A percentile compares a stretch with the other conserved stretches of the same genome.
Evolutionary conservation across 2,113 vertebrate genomes (phyloP).

Genomic region (Oryzias woworae): DNA sequence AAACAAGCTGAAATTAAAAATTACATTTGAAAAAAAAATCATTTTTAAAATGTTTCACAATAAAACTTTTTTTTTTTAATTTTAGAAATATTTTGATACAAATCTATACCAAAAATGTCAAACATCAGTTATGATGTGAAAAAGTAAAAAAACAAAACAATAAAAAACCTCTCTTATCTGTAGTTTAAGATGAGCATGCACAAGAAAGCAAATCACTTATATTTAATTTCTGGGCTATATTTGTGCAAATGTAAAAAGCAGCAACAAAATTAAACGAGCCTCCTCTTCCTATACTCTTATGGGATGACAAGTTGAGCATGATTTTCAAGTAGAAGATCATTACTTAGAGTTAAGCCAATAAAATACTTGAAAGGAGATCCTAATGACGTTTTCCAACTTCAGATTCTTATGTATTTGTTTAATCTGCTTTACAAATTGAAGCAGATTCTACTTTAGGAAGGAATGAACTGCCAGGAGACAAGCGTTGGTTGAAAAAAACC

Average conservation of each 20-base stretch:
- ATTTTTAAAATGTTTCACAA: no score
- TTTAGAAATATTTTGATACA: not conserved
- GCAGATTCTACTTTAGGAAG: not conserved
- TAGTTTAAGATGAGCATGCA: no score
- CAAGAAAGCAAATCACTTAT: no score
- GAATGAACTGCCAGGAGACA: not conserved
- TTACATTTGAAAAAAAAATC: no score
- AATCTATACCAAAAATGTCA: not conserved
- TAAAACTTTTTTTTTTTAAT: no score
- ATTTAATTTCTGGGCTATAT: no score
- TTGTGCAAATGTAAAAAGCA: no score
- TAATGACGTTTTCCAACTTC: not conserved
- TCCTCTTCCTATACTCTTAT: slow-evolving; percentile 1
- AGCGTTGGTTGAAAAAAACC: not conserved
- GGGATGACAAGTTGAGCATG: slow-evolving; percentile 1
- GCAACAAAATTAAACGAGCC: not conserved
- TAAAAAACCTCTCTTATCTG: no score
- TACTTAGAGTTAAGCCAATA: not conserved
- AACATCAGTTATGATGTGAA: not conserved
- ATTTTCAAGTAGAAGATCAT: not conserved
- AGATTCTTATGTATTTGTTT: slow-evolving; percentile 2
- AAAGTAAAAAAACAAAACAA: no score
- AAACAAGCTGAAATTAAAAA: no score
- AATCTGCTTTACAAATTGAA: not conserved
- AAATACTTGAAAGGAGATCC: slow-evolving; percentile 9